These are phyloP conservation scores for Neolamprologus falcicula DNA, from an alignment of 2,113 vertebrate species.

Conservation along the genomic window DNA sequence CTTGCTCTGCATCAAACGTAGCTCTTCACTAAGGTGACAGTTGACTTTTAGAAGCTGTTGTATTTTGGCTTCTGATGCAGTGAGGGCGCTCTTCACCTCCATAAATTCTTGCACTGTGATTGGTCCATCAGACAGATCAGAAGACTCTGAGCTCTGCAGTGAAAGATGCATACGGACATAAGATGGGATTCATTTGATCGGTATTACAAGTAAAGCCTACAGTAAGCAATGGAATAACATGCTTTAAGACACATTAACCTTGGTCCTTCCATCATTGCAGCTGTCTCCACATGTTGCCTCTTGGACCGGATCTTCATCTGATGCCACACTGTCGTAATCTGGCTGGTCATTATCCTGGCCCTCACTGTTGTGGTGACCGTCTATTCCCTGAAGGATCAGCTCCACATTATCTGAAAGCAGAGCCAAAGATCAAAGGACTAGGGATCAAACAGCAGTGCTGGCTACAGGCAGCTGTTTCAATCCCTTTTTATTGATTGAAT, in stretches of 20 bases:
- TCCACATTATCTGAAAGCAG: constrained; percentile 84
- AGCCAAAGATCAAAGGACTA: neutral
- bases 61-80: constrained; percentile 94
- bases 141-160: constrained; percentile 88
- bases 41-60: constrained; percentile 98
- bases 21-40: constrained; percentile 92
- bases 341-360: constrained; percentile 92
- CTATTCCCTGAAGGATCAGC: constrained; percentile 84
- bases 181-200: neutral
- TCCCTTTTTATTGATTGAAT: neutral
- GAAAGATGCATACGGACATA: neutral
- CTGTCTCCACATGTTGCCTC: constrained; percentile 78
- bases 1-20: constrained; percentile 96
- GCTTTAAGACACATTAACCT: constrained; percentile 66
- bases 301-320: constrained; percentile 87
- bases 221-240: neutral
- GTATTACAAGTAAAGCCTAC: neutral
- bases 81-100: constrained; percentile 93
- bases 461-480: neutral
- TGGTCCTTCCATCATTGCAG: constrained; percentile 81
- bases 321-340: constrained; percentile 96
- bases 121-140: constrained; percentile 89
- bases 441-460: neutral
- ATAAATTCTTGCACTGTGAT: constrained; percentile 94
- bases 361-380: constrained; percentile 78